These are phyloP conservation scores for Eurystomus gularis DNA, from an alignment of 2,113 vertebrate species.

Conservation along the genomic window DNA sequence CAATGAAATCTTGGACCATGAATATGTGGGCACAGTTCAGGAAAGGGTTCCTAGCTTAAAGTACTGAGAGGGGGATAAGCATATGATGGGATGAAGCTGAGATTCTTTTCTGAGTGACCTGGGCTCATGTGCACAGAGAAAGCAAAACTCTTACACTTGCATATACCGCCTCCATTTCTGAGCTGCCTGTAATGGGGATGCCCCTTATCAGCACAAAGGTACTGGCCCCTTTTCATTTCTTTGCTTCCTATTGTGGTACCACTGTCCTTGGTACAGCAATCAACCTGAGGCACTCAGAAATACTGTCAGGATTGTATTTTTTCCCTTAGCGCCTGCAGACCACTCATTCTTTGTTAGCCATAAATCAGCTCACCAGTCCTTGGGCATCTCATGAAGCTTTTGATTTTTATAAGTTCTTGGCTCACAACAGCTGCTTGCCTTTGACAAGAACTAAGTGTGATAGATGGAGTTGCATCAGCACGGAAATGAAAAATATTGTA, in stretches of 20 bases:
- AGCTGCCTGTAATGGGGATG: accelerated
- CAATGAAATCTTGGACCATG: not conserved
- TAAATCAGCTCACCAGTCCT: not conserved
- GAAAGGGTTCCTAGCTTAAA: not conserved
- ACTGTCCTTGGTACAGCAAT: not conserved
- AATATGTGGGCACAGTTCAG: not conserved
- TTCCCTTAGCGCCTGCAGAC: accelerated
- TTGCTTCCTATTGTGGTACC: not conserved
- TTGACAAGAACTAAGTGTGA: not conserved
- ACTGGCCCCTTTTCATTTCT: not conserved
- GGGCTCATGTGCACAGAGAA: not conserved
- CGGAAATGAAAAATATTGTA: not conserved
- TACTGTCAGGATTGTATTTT: not conserved
- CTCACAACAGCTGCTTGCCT: not conserved
- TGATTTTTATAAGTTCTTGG: not conserved
- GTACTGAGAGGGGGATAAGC: not conserved
- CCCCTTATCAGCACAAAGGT: not conserved
- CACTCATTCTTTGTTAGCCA: not conserved
- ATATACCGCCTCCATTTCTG: not conserved
- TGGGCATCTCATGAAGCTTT: not conserved
- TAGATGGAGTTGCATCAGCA: not conserved
- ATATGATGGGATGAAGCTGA: no score
- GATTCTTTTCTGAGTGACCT: not conserved
- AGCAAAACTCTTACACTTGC: not conserved
- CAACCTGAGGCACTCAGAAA: not conserved